Base-by-base conservation (phyloP, 2,113 vertebrate species). In the Pteruthius melanotis region DNA sequence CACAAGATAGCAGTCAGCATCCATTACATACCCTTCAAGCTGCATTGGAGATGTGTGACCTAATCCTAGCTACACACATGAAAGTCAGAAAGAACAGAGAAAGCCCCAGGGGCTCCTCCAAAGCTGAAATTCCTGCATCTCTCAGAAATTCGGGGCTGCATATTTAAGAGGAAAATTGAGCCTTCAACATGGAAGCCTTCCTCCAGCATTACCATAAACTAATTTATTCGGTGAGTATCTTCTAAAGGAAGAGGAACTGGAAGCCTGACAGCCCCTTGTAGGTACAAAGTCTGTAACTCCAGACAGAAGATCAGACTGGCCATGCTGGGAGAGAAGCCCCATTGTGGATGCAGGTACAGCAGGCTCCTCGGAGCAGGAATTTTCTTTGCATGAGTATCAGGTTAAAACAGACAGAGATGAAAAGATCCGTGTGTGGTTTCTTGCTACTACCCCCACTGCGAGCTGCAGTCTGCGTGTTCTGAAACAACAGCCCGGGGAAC, bases 1-100 rank as follows among this genome's bases (percentile, higher is more conserved):
- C 96, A 90, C 90, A 97, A 96, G 95, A 96, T 50, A 93, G 83
- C 76, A 96, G 92, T 93, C 93, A 94, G 90, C 93, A 72, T 96
- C 92, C 94, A 69, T 96, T 96, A 95, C 88, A 56, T 68, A 90
- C 56, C 94, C 92, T 96, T 97, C 95, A 96, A 97, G 94, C 93
- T 79, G 95, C 96, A 96, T 4, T 92, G 90, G 92, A 96, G 86
- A 94, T 84, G 78, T 79, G 86, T 91, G 94, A 96, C 94, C 94
- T 96, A 95, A 97, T 94, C 88, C 88, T 53, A 89, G 86, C 92
- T 47, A 93, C 85, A 79, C 53, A 90, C 92, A 91, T 95, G 94
- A 93, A 96, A 96, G 92, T 94, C 94, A 95, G 77, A 91, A 74
- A 94, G 83, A 95, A 94, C 84, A 96, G 72, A 97, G 63, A 72